Evolutionary conservation across 2,797 vertebrate genomes (phyloP).

Genomic region (Squalus acanthias): DNA sequence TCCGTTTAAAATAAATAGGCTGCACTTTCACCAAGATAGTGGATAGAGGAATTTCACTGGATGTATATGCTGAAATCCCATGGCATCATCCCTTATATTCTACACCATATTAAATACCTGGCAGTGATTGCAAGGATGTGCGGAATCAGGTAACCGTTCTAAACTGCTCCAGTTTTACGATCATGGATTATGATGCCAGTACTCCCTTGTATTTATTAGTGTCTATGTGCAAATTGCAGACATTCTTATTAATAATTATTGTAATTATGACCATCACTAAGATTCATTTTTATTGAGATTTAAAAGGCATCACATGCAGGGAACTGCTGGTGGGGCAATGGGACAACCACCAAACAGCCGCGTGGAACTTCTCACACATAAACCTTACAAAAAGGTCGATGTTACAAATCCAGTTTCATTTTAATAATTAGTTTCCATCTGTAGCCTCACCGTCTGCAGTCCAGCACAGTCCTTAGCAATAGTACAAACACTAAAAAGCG

Average conservation of each 20-base stretch:
- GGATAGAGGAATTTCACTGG: neutral
- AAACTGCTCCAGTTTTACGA: neutral
- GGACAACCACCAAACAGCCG: neutral
- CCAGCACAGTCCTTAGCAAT: neutral
- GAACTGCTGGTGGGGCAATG: neutral
- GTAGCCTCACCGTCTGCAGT: neutral
- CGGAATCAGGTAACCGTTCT: neutral
- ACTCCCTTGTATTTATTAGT: neutral
- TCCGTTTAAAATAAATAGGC: neutral
- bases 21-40: neutral
- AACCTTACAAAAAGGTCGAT: neutral
- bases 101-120: neutral
- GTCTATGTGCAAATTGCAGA: neutral
- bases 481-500: neutral
- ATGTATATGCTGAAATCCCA: neutral
- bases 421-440: neutral
- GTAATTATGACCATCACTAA: neutral
- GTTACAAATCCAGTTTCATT: neutral
- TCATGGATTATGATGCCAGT: neutral
- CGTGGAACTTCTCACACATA: neutral
- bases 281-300: neutral
- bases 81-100: neutral
- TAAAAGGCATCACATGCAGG: neutral
- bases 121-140: neutral
- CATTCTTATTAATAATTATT: neutral